Evolutionary conservation across 2,797 vertebrate species (phyloP), one percentile per base, ranked within the genome.

Genomic region (Sparus aurata): DNA sequence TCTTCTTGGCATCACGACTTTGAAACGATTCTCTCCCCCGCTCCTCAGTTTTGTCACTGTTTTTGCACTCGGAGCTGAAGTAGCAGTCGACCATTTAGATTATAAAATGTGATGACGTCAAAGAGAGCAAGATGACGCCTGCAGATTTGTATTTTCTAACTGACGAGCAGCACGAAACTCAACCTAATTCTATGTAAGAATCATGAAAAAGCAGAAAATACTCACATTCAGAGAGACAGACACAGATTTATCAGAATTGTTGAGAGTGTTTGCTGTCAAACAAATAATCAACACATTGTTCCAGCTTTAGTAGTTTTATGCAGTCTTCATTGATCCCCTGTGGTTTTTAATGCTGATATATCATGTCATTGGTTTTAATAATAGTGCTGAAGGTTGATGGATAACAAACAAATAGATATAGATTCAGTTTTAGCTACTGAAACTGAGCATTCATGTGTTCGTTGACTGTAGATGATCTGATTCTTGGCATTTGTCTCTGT

Each of bases 11-110:
- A 7, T 34, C 30, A 34, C 30, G n/a, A 45, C 46, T 57, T 30
- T 78, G 12, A 27, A 27, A 15, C 38, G 65, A 50, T 63, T 70
- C 41, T n/a, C 47, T 20, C 17, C 52, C 52, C 4, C 41, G n/a
- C 47, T 20, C 17, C 52, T 52, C 4, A 25, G 12, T 16, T 41
- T 63, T 57, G 18, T 70, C 9, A 4, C 9, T 13, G 11, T 12
- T 17, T 47, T 53, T 34, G 46, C 6, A 20, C 46, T n/a, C 1
- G 34, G 38, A 75, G 53, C 6, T 50, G 10, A 67, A 50, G 58
- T 30, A 1, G 25, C 46, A 18, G 47, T 64, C n/a, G 17, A 38
- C 63, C 27, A 23, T 9, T 67, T 70, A 41, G 12, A 1, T 70
- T 38, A 5, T 2, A 13, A 38, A 60, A 75, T 75, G 54, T 18